Base-by-base conservation (phyloP, 2,888 invertebrate genomes). In the Tortrix viridana region DNA sequence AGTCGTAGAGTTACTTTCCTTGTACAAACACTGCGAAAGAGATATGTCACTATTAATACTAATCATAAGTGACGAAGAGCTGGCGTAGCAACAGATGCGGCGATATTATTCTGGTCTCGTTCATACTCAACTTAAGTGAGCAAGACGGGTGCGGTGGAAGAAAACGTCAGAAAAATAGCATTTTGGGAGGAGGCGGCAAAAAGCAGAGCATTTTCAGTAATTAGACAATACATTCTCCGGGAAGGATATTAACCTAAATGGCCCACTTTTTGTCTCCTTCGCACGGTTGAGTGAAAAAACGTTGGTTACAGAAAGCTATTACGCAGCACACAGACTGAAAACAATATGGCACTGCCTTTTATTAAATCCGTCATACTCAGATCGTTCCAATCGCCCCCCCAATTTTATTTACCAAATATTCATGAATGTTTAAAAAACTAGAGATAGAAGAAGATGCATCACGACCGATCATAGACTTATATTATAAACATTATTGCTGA, bases 171-270 rank as follows among this genome's bases (percentile, higher is more conserved):
- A 53, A 50, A 41, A 53, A 55, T 44, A 19, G 44, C 26, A 22
- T 57, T 57, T 52, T 22, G 57, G 53, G 22, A 47, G n/a, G 22
- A 53, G 37, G 32, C 54, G 43, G 62, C 32, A 63, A 58, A 63
- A 63, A 63, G 63, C 63, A 48, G 47, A 58, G 53, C 48, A 58
- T 63, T 63, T 58, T 58, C 63, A 58, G 63, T 63, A 63, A 63
- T 63, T 63, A 63, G 63, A 63, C 63, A 63, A 63, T 63, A 63
- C 63, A 53, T 63, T 63, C 53, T 63, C 63, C 53, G 63, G 58
- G 53, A 57, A 60, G 53, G 63, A 63, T 58, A 63, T 63, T 63
- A 63, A 58, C 52, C 57, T 58, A 63, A 63, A 63, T 48, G 63
- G 32, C 41, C 58, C 38, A 47, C 41, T 63, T 63, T 63, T 63